These are phyloP conservation scores for Trichacis sp. DNA, from an alignment of 2,888 invertebrate genomes.

Conservation along the genomic window DNA sequence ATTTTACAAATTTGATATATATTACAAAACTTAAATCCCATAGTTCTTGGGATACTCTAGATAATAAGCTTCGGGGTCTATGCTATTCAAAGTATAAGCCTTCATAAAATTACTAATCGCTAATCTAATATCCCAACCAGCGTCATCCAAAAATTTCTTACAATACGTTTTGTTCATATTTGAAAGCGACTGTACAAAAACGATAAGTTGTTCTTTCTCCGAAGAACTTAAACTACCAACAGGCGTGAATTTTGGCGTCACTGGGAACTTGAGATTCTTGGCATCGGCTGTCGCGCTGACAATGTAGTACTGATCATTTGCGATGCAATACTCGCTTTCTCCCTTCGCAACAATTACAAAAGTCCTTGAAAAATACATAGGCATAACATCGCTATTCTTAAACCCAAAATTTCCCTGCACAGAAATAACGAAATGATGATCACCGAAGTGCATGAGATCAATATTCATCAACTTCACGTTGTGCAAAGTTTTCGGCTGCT, in stretches of 20 bases:
- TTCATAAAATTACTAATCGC: conserved; percentile 61
- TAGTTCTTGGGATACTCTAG: not conserved
- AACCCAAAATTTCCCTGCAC: conserved; percentile 62
- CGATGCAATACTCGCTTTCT: conserved; percentile 62
- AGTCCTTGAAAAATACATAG: conserved; percentile 59
- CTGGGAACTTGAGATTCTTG: conserved; percentile 35
- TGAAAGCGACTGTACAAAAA: conserved; percentile 57
- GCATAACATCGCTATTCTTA: conserved; percentile 50
- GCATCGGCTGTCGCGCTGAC: conserved; percentile 50
- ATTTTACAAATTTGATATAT: no score
- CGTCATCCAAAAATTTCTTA: conserved; percentile 52
- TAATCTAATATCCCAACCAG: conserved; percentile 60
- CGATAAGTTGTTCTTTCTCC: conserved; percentile 60
- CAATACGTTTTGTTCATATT: conserved; percentile 59
- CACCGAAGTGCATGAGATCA: conserved; percentile 55
- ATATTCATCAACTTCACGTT: conserved; percentile 56
- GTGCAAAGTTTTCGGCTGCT: conserved; percentile 60
- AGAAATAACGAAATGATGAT: conserved; percentile 51
- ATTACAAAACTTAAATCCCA: no score
- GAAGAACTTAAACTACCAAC: conserved; percentile 52
- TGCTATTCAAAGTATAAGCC: conserved; percentile 59
- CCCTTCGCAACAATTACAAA: conserved; percentile 59
- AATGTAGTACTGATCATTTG: conserved; percentile 64
- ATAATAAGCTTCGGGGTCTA: conserved; percentile 59
- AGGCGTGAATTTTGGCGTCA: conserved; percentile 52